Evolutionary conservation across 2,888 invertebrate species (phyloP).

Genomic region (Himalopsyche tibetana): DNA sequence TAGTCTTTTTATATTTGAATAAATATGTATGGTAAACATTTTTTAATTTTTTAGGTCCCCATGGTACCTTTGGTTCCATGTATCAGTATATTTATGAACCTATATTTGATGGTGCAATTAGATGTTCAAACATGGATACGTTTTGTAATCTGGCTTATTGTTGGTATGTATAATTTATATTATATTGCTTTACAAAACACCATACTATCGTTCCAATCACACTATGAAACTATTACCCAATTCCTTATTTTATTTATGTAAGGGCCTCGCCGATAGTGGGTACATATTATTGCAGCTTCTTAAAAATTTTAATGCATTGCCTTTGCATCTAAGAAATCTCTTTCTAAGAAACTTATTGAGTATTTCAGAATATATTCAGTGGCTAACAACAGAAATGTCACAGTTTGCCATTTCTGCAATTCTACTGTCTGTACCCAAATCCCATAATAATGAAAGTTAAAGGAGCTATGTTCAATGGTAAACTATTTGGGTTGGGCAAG

Average conservation of each 20-base stretch:
- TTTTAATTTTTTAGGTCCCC: slow-evolving; percentile 81
- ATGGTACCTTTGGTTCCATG: slow-evolving; percentile 90
- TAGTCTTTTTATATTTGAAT: neutral
- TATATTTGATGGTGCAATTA: slow-evolving; percentile 93
- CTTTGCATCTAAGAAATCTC: neutral
- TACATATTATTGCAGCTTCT: neutral
- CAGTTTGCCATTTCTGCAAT: neutral
- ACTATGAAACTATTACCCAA: neutral
- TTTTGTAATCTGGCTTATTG: slow-evolving; percentile 88
- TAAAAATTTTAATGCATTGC: neutral
- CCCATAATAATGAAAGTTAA: neutral
- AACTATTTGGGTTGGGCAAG: too few species aligned
- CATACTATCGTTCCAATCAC: neutral
- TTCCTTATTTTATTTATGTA: neutral
- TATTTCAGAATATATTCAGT: too few species aligned
- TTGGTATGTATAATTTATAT: slow-evolving; percentile 76
- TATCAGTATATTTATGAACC: slow-evolving; percentile 89
- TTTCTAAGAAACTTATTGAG: neutral
- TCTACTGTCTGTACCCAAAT: neutral
- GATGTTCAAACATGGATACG: slow-evolving; percentile 92
- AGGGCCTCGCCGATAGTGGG: neutral
- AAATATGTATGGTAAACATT: neutral
- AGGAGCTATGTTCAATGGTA: too few species aligned
- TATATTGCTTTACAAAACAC: neutral
- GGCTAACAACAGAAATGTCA: neutral